Percentiles rank a stretch among this genome's conserved stretches.
Conservation (phyloP, 1,140 invertebrate genomes). For the Cherax quadricarinatus region DNA sequence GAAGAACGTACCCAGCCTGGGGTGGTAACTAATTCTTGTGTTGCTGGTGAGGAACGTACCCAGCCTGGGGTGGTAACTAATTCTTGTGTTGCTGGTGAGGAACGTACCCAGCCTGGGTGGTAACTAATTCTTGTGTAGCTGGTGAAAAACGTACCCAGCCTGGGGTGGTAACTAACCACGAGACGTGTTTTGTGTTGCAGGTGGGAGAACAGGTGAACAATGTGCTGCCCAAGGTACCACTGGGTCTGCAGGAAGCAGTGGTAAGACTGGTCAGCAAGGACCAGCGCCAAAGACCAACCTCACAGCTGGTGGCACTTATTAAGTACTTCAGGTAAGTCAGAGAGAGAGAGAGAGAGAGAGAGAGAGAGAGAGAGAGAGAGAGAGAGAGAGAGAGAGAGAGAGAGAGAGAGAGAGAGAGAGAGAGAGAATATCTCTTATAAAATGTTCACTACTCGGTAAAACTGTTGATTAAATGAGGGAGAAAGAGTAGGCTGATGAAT, state of each 20-base stretch:
- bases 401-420: neutral
- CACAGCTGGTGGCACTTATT: conserved; percentile 90
- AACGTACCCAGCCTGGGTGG: too few relatives aligned
- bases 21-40: too few relatives aligned
- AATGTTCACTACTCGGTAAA: too few relatives aligned
- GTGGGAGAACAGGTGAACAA: conserved; percentile 88
- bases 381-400: neutral
- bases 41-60: too few relatives aligned
- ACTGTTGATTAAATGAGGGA: too few relatives aligned
- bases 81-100: too few relatives aligned
- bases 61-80: too few relatives aligned
- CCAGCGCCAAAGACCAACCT: conserved; percentile 87
- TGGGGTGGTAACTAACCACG: too few relatives aligned
- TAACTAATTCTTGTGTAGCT: too few relatives aligned
- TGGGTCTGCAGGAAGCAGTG: conserved; percentile 91
- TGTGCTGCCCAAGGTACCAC: conserved; percentile 86
- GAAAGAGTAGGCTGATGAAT: neutral
- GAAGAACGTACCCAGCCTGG: too few relatives aligned
- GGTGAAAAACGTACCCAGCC: too few relatives aligned
- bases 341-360: neutral
- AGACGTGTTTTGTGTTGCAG: conserved; percentile 77
- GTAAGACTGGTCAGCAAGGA: conserved; percentile 89
- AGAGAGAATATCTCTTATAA: neutral
- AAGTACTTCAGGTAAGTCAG: conserved; percentile 90
- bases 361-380: neutral